Base-by-base conservation (phyloP, 2,888 invertebrate species). In the Cheilosia urbana region DNA sequence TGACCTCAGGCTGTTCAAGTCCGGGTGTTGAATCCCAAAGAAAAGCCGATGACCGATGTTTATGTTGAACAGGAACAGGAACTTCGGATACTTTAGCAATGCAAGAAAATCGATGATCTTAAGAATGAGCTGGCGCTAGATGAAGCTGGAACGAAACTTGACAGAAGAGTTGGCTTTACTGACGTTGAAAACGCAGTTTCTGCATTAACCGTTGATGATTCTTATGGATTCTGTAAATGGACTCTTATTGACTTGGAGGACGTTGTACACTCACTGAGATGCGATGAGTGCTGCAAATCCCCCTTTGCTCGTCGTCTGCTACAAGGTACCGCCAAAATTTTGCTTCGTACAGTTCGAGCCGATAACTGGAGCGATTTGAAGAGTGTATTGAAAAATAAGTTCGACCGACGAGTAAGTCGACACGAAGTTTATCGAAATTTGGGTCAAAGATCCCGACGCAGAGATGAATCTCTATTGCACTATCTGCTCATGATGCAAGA, bases 401-500 rank as follows among this genome's bases (percentile, higher is more conserved):
- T 60, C 19, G 37, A 71, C 27, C 15, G 24, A 9, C 60, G 27
- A 1, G 17, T 71, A 24, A 71, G 34, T 34, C 19, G 47, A 9
- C 57, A 19, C 1, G 17, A 51, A 30, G 34, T 42, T 4, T 71
- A 71, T 15, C 51, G 30, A 2, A 45, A 58, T 17, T 40, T 73
- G 6, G 19, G 53, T 5, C 45, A 13, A 3, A 30, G 53, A n/a
- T 27, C n/a, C 13, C 62, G 42, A 24, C 62, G 27, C 9, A 24
- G 27, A 34, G 45, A 63, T 34, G 63, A 47, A 55, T 21, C 73
- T 0, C 24, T 63, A 6, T 24, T 63, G 7, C 47, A 63, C n/a
- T 79, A 65, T 15, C 40, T 72, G 19, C 51, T 78, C 0, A 34
- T 37, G 15, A 78, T 78, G 78, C 66, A 77, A 40, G 66, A 57